Evolutionary conservation across 2,888 invertebrate species (phyloP).

Genomic region (Zhuqinia jingwanae): DNA sequence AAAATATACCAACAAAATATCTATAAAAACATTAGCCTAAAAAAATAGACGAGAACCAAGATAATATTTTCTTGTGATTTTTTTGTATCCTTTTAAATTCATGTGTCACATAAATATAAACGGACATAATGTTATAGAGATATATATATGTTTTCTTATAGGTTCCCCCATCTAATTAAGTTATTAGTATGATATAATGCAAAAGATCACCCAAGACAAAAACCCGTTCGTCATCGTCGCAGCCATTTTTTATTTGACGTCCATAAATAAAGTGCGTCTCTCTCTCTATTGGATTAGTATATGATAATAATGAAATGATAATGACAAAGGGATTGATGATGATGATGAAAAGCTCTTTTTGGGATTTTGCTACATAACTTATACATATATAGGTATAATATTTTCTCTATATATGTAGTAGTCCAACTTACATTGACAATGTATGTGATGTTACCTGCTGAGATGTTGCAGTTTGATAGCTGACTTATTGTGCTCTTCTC

Average conservation of each 20-base stretch:
- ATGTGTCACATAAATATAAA: no score
- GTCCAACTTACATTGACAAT: no score
- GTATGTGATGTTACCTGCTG: constrained; percentile 29
- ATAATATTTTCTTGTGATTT: no score
- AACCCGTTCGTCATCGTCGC: constrained; percentile 34
- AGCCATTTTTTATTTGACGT: neutral
- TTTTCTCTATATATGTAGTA: no score
- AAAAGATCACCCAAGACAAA: constrained; percentile 15
- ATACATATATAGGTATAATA: no score
- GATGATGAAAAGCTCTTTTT: neutral
- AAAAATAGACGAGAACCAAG: no score
- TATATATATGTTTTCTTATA: neutral
- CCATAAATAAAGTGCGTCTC: constrained; percentile 23
- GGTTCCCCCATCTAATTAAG: no score
- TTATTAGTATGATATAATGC: no score
- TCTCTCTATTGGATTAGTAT: constrained; percentile 22
- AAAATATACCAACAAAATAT: no score
- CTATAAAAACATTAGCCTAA: no score
- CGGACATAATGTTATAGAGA: no score
- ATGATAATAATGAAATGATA: constrained; percentile 14
- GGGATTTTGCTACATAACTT: neutral
- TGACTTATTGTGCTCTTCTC: neutral
- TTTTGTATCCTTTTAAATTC: no score
- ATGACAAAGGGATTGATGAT: neutral
- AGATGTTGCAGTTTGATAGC: neutral